Evolutionary conservation across 1,140 invertebrate species (phyloP).

Genomic region (Battus philenor): DNA sequence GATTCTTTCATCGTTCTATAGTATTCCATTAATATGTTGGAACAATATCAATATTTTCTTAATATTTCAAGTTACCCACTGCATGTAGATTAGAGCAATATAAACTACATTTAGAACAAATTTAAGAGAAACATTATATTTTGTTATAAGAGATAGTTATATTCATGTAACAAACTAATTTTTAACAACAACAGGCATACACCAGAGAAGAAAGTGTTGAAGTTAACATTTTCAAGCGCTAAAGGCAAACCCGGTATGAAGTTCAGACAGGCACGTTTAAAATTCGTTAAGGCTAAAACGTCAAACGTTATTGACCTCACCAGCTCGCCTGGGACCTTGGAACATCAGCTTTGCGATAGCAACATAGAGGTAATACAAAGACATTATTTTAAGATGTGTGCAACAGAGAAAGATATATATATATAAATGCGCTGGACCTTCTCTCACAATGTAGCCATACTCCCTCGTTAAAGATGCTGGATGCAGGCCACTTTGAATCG

Average conservation of each 20-base stretch:
- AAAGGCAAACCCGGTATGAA: constrained; percentile 26
- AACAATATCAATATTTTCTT: background rate
- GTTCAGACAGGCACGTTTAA: constrained; percentile 40
- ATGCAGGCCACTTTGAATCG: no score
- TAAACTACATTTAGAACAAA: no score
- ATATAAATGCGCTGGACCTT: no score
- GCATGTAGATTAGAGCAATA: no score
- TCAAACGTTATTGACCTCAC: constrained; percentile 46
- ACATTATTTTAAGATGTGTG: no score
- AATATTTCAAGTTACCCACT: background rate
- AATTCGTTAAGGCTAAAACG: constrained; percentile 30
- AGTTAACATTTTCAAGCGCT: constrained; percentile 29
- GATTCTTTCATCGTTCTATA: background rate
- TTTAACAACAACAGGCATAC: constrained; percentile 30
- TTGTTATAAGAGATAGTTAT: constrained; percentile 10
- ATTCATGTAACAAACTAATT: background rate
- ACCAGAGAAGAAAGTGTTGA: constrained; percentile 44
- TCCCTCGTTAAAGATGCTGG: no score
- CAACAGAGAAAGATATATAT: no score
- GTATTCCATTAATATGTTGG: background rate
- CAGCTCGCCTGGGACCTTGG: constrained; percentile 35
- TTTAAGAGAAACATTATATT: no score
- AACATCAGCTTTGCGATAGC: background rate
- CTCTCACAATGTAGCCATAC: no score
- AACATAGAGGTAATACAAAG: constrained; percentile 23